These are phyloP conservation scores for Eurois occulta DNA, from an alignment of 2,888 invertebrate genomes.

Conservation along the genomic window DNA sequence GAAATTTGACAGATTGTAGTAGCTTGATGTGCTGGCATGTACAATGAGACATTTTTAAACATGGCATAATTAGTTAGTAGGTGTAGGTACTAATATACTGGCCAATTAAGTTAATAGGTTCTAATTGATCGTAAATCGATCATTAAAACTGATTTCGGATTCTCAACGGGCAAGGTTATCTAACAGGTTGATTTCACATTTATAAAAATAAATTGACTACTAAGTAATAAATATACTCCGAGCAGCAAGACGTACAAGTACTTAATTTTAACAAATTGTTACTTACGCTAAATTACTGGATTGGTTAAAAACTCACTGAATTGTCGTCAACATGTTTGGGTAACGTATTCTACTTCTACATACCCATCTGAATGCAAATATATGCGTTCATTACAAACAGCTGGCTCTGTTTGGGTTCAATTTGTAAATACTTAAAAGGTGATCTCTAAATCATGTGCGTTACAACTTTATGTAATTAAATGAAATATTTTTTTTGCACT, in stretches of 20 bases:
- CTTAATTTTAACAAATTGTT: not conserved
- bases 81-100: not conserved
- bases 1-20: too few species aligned
- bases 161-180: not conserved
- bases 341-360: not conserved
- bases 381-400: constrained; percentile 1
- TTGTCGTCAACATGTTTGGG: not conserved
- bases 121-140: not conserved
- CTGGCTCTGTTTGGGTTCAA: not conserved
- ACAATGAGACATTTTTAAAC: not conserved
- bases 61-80: not conserved
- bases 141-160: not conserved
- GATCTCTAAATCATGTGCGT: too few species aligned
- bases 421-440: not conserved
- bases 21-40: too few species aligned
- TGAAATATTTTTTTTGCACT: too few species aligned
- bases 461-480: too few species aligned
- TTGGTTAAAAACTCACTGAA: not conserved
- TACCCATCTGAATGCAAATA: not conserved
- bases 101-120: not conserved
- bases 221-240: not conserved
- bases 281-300: not conserved
- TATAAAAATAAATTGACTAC: not conserved
- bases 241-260: not conserved
- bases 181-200: constrained; percentile 13